Evolutionary conservation across 2,113 vertebrate genomes (phyloP).

Genomic region (Neolamprologus ventralis): DNA sequence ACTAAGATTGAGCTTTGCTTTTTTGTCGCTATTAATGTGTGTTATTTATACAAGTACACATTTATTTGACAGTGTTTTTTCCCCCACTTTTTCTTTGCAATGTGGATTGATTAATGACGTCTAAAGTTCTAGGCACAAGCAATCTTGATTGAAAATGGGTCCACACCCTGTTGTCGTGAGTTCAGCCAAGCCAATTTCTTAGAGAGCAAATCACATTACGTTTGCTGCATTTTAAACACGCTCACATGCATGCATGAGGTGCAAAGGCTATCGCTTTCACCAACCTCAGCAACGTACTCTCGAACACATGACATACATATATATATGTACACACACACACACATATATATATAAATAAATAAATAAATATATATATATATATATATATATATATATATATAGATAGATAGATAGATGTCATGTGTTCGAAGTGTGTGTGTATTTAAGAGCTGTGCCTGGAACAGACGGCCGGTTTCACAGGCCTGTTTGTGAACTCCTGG

Average conservation of each 20-base stretch:
- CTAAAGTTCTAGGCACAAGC: conserved; percentile 7
- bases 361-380: no score
- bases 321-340: neutral
- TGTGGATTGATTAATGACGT: conserved; percentile 24
- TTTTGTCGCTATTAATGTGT: neutral
- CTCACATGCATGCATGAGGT: conserved; percentile 7
- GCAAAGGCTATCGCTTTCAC: neutral
- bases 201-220: conserved; percentile 12
- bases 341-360: no score
- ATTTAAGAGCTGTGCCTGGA: neutral
- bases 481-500: conserved; percentile 43
- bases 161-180: neutral
- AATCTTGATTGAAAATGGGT: conserved; percentile 30
- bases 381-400: no score
- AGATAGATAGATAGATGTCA: no score
- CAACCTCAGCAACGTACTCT: neutral
- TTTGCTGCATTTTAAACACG: conserved; percentile 46
- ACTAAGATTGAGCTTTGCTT: neutral
- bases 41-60: neutral
- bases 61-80: conserved; percentile 3
- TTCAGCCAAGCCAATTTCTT: conserved; percentile 46
- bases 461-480: conserved; percentile 55
- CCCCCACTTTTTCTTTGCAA: neutral
- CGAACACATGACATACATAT: neutral
- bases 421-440: neutral